Conservation (phyloP, 2,797 vertebrate genomes). For the Nannoperca australis region DNA sequence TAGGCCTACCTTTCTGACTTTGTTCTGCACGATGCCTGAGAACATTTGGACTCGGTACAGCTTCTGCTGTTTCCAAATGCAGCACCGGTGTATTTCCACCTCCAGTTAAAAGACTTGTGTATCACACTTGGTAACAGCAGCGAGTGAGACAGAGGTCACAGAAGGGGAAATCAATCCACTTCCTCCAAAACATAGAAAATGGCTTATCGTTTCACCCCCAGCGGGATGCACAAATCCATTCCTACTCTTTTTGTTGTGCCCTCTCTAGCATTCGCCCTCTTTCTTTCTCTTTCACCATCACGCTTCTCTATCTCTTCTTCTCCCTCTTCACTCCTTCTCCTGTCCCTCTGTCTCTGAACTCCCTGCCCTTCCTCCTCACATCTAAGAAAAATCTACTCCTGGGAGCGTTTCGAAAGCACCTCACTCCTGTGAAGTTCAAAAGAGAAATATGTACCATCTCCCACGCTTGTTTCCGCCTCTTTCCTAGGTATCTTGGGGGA, state of each 20-base stretch:
- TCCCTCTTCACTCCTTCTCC: slow-evolving; percentile 30
- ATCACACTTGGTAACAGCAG: slow-evolving; percentile 66
- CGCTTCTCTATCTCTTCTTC: background rate
- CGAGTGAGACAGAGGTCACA: slow-evolving; percentile 74
- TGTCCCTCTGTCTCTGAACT: slow-evolving; percentile 56
- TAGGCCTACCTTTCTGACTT: slow-evolving; percentile 25
- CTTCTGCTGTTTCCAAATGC: slow-evolving; percentile 49
- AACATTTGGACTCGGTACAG: slow-evolving; percentile 51
- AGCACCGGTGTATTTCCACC: slow-evolving; percentile 60
- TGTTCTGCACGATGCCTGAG: slow-evolving; percentile 38
- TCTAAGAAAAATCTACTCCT: slow-evolving; percentile 72
- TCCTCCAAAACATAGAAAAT: slow-evolving; percentile 78
- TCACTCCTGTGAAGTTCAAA: slow-evolving; percentile 72
- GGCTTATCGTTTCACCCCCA: slow-evolving; percentile 75
- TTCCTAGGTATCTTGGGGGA: slow-evolving; percentile 34
- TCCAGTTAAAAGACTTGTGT: slow-evolving; percentile 75
- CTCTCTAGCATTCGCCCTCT: slow-evolving; percentile 16
- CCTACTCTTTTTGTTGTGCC: slow-evolving; percentile 44
- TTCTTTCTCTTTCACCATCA: slow-evolving; percentile 35
- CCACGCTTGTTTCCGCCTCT: slow-evolving; percentile 64
- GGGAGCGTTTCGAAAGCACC: slow-evolving; percentile 74
- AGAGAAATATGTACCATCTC: slow-evolving; percentile 65
- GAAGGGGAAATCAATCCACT: slow-evolving; percentile 81
- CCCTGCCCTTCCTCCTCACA: slow-evolving; percentile 61
- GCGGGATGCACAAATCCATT: slow-evolving; percentile 71